A percentile compares a stretch with the other conserved stretches of the same genome.
Evolutionary conservation across 2,113 vertebrate species (phyloP).

Genomic region (Rutilus rutilus): DNA sequence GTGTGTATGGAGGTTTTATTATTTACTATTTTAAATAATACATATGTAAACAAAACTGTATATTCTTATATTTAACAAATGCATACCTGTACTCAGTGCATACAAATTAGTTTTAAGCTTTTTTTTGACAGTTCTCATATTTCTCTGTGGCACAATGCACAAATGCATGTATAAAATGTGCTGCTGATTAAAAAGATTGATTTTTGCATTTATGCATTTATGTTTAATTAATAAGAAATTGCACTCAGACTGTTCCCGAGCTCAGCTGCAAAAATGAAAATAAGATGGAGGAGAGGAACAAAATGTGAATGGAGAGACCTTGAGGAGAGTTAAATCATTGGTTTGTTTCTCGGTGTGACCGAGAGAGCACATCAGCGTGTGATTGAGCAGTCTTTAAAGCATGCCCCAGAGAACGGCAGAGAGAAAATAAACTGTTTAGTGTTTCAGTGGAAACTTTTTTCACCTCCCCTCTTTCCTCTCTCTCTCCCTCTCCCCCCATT

Average conservation of each 20-base stretch:
- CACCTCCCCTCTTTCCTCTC: slow-evolving; percentile 39
- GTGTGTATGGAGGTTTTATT: too few species aligned
- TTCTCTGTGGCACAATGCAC: not conserved
- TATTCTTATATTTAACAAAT: not conserved
- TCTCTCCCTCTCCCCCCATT: not conserved
- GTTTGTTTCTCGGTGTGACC: slow-evolving; percentile 46
- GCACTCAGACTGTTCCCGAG: not conserved
- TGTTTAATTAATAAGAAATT: not conserved
- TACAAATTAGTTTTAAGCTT: not conserved
- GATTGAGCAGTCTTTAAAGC: slow-evolving; percentile 57
- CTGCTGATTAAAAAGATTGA: not conserved
- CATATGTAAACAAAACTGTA: too few species aligned
- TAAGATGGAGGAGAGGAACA: slow-evolving; percentile 17
- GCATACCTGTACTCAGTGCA: not conserved
- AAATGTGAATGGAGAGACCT: slow-evolving; percentile 34
- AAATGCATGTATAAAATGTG: not conserved
- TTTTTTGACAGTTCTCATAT: not conserved
- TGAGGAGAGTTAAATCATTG: slow-evolving; percentile 40
- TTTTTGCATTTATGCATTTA: not conserved
- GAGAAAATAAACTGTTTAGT: slow-evolving; percentile 62
- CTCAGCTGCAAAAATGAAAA: not conserved
- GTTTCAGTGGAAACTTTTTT: slow-evolving; percentile 64
- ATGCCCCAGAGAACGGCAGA: slow-evolving; percentile 58
- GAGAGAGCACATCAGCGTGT: slow-evolving; percentile 59
- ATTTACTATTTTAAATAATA: too few species aligned